A percentile compares a stretch with the other conserved stretches of the same genome.
phyloP scores from a whole-genome alignment of 1,140 invertebrate species.

The Bombus sylvicola region DNA sequence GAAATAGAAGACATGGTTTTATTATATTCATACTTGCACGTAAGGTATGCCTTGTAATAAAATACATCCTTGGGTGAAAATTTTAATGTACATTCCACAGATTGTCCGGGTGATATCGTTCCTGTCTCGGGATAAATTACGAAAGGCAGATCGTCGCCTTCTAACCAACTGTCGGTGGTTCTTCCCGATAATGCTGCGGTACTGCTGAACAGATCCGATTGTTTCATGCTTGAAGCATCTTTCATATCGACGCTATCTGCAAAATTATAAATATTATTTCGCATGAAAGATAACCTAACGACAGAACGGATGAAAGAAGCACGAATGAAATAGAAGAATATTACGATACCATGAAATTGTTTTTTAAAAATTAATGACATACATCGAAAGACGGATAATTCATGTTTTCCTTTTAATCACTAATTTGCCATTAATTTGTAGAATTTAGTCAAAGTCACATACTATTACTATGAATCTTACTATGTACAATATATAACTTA shows the following conservation, averaged over 20 bases:
- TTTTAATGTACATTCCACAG: conserved; percentile 57
- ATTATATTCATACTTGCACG: conserved; percentile 65
- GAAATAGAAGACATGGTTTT: neutral
- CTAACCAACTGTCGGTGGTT: conserved; percentile 72
- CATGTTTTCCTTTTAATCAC: neutral
- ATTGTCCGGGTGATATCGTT: conserved; percentile 61
- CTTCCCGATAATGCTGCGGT: conserved; percentile 62
- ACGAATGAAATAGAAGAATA: neutral
- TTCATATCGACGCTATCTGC: conserved; percentile 22
- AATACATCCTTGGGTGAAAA: conserved; percentile 75
- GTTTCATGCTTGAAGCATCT: neutral
- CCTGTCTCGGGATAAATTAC: conserved; percentile 70
- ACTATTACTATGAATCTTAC: neutral
- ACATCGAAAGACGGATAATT: neutral
- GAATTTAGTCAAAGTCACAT: neutral
- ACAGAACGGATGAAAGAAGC: neutral
- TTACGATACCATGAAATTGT: neutral
- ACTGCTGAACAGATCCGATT: conserved; percentile 71
- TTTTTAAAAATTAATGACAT: neutral
- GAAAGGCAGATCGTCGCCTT: conserved; percentile 71
- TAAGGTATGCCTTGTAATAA: conserved; percentile 72
- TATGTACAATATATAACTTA: too few species aligned
- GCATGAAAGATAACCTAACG: neutral
- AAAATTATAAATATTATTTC: neutral
- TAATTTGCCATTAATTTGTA: neutral